phyloP scores from a whole-genome alignment of 2,888 invertebrate species.

The Amphiduros pacificus region DNA sequence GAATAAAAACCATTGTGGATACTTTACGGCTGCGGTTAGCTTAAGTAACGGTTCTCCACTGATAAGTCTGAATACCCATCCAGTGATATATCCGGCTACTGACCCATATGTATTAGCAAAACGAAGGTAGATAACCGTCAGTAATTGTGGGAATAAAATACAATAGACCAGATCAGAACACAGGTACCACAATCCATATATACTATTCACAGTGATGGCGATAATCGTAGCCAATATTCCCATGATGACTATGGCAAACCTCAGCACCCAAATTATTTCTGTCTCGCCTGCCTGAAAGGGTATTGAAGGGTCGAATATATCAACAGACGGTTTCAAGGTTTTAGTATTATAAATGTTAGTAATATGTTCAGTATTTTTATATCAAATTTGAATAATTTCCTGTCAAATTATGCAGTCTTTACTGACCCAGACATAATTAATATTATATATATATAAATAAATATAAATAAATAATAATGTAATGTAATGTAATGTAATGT shows the following conservation, averaged over 20 bases:
- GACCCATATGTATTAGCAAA: constrained; percentile 97
- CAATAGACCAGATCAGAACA: constrained; percentile 98
- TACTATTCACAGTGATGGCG: constrained; percentile 95
- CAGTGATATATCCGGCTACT: constrained; percentile 67
- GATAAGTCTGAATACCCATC: constrained; percentile 65
- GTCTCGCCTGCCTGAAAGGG: constrained; percentile 47
- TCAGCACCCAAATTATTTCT: constrained; percentile 88
- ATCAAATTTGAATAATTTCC: no score
- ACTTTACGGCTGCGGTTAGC: constrained; percentile 46
- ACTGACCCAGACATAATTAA: no score
- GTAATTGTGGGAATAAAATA: constrained; percentile 86
- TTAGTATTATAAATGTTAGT: no score
- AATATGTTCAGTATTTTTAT: no score
- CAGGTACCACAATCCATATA: constrained; percentile 97
- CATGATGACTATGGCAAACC: constrained; percentile 84
- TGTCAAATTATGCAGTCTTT: no score
- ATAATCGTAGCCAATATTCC: constrained; percentile 86
- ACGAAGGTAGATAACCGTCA: constrained; percentile 96
- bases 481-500: no score
- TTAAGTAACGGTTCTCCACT: constrained; percentile 49
- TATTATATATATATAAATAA: no score
- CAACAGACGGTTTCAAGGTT: no score
- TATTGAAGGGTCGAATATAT: no score
- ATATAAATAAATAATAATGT: no score
- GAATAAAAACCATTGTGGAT: constrained; percentile 32